Evolutionary conservation across 2,113 vertebrate genomes (phyloP).

Genomic region (Rhizomys pruinosus): DNA sequence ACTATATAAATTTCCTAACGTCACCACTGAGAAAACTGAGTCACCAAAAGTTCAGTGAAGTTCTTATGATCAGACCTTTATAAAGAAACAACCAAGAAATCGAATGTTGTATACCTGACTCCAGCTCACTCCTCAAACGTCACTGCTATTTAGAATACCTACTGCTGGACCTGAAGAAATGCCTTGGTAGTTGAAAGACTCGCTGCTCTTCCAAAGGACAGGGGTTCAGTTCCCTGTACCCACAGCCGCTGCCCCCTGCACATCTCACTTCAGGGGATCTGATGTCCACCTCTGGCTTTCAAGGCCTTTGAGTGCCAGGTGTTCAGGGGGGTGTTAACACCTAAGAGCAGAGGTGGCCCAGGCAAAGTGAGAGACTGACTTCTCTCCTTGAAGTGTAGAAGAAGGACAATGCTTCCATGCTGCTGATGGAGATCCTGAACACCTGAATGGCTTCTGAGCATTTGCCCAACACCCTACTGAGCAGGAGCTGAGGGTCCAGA

Average conservation of each 20-base stretch:
- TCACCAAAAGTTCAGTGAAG: neutral
- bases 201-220: neutral
- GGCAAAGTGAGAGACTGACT: constrained; percentile 93
- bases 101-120: neutral
- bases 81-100: neutral
- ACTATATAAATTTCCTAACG: neutral
- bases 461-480: constrained; percentile 92
- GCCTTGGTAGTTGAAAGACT: neutral
- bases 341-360: constrained; percentile 92
- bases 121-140: neutral
- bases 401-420: constrained; percentile 87
- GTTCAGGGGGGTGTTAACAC: constrained; percentile 90
- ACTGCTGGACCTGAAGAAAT: neutral
- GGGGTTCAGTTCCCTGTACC: neutral
- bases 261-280: neutral
- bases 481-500: constrained; percentile 85
- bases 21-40: neutral
- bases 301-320: constrained; percentile 89
- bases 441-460: constrained; percentile 85
- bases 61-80: neutral
- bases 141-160: neutral
- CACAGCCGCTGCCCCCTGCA: neutral
- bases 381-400: constrained; percentile 93
- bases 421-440: constrained; percentile 50
- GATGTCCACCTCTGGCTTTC: neutral